Evolutionary conservation across 1,140 invertebrate species (phyloP).

Genomic region (Leptopilina boulardi): DNA sequence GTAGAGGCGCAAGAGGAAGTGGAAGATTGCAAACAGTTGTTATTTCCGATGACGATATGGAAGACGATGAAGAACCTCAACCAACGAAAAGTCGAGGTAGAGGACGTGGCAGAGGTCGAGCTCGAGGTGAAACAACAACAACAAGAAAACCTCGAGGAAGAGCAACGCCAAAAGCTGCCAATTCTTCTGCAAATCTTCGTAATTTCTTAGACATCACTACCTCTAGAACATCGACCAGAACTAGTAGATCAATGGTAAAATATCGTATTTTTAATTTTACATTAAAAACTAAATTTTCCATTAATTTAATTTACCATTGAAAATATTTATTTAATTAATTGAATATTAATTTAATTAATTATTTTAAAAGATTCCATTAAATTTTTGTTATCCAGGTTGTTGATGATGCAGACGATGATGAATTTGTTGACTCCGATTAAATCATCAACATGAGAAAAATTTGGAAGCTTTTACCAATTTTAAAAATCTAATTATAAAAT

Average conservation of each 20-base stretch:
- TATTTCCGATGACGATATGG: background rate
- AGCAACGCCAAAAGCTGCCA: conserved; percentile 30
- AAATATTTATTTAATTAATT: too few species aligned
- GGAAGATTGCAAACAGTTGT: background rate
- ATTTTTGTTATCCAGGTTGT: too few species aligned
- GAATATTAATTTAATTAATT: too few species aligned
- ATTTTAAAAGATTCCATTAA: too few species aligned
- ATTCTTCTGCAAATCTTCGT: background rate
- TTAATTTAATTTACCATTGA: too few species aligned
- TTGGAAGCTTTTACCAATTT: background rate
- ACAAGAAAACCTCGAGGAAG: conserved; percentile 19
- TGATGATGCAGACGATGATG: background rate
- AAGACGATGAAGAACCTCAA: background rate
- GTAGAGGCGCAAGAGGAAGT: conserved; percentile 37
- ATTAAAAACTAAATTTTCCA: background rate
- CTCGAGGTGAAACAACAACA: background rate
- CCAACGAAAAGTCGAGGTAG: conserved; percentile 2
- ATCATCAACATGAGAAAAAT: background rate
- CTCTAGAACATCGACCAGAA: background rate
- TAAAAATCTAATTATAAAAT: too few species aligned
- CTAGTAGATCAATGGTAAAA: background rate
- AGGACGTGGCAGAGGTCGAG: conserved; percentile 32
- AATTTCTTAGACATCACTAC: conserved; percentile 18
- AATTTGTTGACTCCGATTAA: conserved; percentile 16
- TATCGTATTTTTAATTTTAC: background rate